Base-by-base conservation (phyloP, 2,113 vertebrate species). In the Atractosteus spatula region DNA sequence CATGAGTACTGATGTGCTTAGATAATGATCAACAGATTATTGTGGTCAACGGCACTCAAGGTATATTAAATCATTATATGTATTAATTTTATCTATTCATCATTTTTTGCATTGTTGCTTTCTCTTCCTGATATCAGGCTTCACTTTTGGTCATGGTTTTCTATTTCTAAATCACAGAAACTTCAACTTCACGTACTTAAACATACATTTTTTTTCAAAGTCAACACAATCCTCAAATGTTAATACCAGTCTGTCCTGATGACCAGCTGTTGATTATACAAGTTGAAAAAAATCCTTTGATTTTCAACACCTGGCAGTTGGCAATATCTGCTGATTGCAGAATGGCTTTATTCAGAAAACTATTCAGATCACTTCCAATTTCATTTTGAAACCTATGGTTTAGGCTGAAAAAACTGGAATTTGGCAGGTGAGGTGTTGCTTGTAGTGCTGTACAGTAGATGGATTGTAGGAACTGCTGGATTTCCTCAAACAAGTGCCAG, bases 321-420 rank as follows among this genome's bases (percentile, higher is more conserved):
- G 70, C 75, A 77, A 51, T 56, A 69, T 70, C 62, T 51, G 47
- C 47, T 3, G 44, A 79, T 66, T 69, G 47, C 3, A 51, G 47
- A 51, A 51, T 51, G 47, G 8, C 47, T 5, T 51, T 51, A 5
- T 51, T 51, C 47, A 51, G 8, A 51, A 51, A n/a, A n/a, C n/a
- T 77, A 76, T 80, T 77, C 63, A 80, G 82, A 82, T 83, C 83
- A 79, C 82, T 77, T 83, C 79, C 71, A 76, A 79, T 73, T 68
- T 73, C 71, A 74, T 83, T 77, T 77, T 75, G 71, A 77, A 8
- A 3, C 71, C 55, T 44, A 64, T 70, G 29, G 78, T 71, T 69
- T 62, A 3, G 61, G 72, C 42, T 56, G 67, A 56, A 69, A 56
- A 0, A n/a, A n/a, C n/a, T 61, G n/a, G 76, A 80, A 45, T 72